Conservation (phyloP, 2,888 invertebrate genomes). For the Diarsia mendica region DNA sequence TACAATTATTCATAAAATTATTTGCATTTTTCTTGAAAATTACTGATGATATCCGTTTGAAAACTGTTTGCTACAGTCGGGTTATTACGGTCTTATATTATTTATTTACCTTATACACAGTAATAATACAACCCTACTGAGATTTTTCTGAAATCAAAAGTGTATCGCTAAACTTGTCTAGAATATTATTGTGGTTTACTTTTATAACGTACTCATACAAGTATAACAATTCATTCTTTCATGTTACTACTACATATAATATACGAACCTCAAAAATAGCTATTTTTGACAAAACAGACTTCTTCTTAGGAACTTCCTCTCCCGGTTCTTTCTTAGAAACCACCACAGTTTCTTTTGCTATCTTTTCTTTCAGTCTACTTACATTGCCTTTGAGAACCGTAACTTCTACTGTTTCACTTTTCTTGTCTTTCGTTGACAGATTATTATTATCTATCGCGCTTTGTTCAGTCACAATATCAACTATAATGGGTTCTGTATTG, state of each 20-base stretch:
- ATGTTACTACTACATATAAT: no score
- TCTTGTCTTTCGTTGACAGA: conserved; percentile 43
- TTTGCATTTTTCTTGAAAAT: neutral
- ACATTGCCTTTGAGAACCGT: conserved; percentile 79
- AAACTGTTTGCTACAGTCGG: neutral
- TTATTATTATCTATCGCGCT: conserved; percentile 31
- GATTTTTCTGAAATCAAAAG: neutral
- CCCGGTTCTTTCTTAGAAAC: conserved; percentile 63
- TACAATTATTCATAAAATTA: neutral
- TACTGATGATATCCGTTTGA: neutral
- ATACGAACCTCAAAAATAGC: conserved; percentile 84
- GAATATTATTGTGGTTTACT: neutral
- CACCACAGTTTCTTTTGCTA: conserved; percentile 56
- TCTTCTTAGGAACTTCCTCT: conserved; percentile 74
- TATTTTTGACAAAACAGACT: conserved; percentile 80
- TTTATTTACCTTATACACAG: neutral
- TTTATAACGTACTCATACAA: neutral
- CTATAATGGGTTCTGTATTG: neutral
- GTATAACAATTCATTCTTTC: neutral
- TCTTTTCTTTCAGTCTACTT: conserved; percentile 71
- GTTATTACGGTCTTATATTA: neutral
- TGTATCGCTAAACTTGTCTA: neutral
- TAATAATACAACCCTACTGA: neutral
- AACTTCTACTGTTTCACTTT: conserved; percentile 62
- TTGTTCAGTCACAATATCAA: conserved; percentile 12